Percentiles rank a stretch among this genome's conserved stretches.
Evolutionary conservation across 2,888 invertebrate species (phyloP).

Genomic region (Macrosoma leucophasiata): DNA sequence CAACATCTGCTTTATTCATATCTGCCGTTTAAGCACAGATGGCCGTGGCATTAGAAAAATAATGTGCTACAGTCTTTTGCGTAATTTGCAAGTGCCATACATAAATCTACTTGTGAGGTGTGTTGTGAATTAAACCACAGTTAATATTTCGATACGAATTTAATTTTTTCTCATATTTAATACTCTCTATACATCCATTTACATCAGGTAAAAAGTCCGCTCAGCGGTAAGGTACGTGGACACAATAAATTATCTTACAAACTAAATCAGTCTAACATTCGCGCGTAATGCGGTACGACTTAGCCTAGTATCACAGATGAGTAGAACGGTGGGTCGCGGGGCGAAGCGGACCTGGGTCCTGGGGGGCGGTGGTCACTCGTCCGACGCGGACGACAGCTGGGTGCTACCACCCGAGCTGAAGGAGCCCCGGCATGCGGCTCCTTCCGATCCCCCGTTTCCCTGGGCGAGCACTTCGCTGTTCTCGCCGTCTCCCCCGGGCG

Average conservation of each 20-base stretch:
- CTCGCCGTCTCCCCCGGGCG: conserved; percentile 62
- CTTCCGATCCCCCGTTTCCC: conserved; percentile 65
- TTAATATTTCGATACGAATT: conserved; percentile 51
- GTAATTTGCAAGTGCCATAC: too few species aligned
- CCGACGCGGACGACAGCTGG: conserved; percentile 77
- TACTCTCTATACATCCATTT: conserved; percentile 48
- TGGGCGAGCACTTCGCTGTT: conserved; percentile 27
- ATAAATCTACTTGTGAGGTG: too few species aligned
- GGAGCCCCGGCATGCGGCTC: conserved; percentile 75
- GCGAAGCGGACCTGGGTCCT: conserved; percentile 53
- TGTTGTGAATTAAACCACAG: conserved; percentile 43
- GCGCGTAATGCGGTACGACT: conserved; percentile 68
- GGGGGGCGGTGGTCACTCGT: conserved; percentile 68
- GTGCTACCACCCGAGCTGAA: conserved; percentile 80
- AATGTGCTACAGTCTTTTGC: too few species aligned
- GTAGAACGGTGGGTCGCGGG: conserved; percentile 72
- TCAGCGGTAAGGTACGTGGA: conserved; percentile 74
- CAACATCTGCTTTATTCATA: too few species aligned
- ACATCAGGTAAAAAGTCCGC: conserved; percentile 70
- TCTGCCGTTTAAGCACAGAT: too few species aligned
- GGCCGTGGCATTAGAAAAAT: too few species aligned
- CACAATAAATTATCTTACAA: conserved; percentile 70
- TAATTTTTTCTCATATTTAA: conserved; percentile 43
- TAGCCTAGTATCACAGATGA: conserved; percentile 74
- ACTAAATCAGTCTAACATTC: conserved; percentile 73